A percentile compares a stretch with the other conserved stretches of the same genome.
phyloP scores from a whole-genome alignment of 1,140 invertebrate species.

The Pogonus chalceus region DNA sequence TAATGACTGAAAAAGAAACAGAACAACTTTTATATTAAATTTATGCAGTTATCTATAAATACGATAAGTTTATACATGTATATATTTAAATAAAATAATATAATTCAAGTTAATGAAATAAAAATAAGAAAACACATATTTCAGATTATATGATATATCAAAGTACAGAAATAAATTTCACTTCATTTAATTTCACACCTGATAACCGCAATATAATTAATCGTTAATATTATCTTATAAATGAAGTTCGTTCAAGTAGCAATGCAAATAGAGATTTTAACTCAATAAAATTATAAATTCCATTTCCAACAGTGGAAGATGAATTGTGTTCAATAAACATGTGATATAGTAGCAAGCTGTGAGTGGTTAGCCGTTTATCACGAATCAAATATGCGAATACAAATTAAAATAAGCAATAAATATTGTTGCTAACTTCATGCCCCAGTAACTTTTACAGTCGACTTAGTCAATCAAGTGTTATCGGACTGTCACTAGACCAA shows the following conservation, averaged over 20 bases:
- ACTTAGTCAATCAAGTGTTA: not conserved
- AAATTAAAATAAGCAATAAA: constrained; percentile 8
- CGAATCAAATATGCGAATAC: constrained; percentile 3
- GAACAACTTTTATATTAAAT: no score
- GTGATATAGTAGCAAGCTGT: not conserved
- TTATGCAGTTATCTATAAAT: no score
- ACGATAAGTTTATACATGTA: no score
- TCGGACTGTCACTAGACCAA: not conserved
- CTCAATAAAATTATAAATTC: not conserved
- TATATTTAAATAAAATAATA: no score
- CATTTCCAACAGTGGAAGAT: not conserved
- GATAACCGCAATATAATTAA: no score
- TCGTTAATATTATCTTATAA: no score
- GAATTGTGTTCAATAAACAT: not conserved
- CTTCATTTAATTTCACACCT: not conserved
- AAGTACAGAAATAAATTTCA: not conserved
- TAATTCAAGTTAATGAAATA: no score
- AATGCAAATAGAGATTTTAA: not conserved
- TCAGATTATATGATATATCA: no score
- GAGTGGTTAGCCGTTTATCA: not conserved
- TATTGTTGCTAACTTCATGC: not conserved
- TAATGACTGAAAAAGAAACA: no score
- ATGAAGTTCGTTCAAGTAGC: no score
- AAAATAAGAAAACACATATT: no score
- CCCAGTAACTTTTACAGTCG: constrained; percentile 5